Evolutionary conservation across 2,113 vertebrate species (phyloP), one percentile per base, ranked within the genome.

Genomic region (Urocitellus parryii): DNA sequence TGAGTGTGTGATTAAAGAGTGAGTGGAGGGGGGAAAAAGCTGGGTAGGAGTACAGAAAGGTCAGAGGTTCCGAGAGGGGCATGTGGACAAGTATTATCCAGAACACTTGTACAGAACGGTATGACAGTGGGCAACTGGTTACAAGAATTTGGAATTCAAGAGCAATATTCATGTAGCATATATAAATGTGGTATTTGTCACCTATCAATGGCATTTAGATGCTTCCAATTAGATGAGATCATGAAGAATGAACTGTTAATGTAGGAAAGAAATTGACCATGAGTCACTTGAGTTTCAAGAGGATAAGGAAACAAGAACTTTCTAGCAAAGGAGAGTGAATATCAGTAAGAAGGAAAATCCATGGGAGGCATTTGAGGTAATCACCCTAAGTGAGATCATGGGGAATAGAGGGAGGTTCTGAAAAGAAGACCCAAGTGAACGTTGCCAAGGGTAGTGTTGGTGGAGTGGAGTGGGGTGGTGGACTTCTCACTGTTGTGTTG

Each of bases 381-480:
- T 83, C 32, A 56, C 5, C 73, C 13, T 24, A 18, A 1, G 79
- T 56, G 17, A 79, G 27, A n/a, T 76, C 29, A 72, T 2, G 11
- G 93, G 34, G 29, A 65, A 6, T 63, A 22, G 34, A 42, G 4
- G 72, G 12, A 67, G 80, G 48, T 37, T 58, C 6, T 76, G 37
- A 51, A 84, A 61, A 48, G 22, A 32, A 76, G 9, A 27, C 1
- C 3, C 18, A 48, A 20, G 11, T 63, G 27, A 65, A 78, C 5
- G 27, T 63, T 72, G 16, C 16, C 37, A 88, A 63, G 4, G 27
- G 9, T 14, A 37, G 39, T 25, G 27, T 32, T 78, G 9, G 14
- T n/a, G 0, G 14, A 22, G 3, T n/a, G 0, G 10, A 16, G 3
- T 8, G 10, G 61, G 61, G 8, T 48, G 24, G 10, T 20, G n/a